Percentiles rank a stretch among this genome's conserved stretches.
These are phyloP conservation scores for Condylostylus longicornis DNA, from an alignment of 1,140 invertebrate genomes.

Conservation along the genomic window DNA sequence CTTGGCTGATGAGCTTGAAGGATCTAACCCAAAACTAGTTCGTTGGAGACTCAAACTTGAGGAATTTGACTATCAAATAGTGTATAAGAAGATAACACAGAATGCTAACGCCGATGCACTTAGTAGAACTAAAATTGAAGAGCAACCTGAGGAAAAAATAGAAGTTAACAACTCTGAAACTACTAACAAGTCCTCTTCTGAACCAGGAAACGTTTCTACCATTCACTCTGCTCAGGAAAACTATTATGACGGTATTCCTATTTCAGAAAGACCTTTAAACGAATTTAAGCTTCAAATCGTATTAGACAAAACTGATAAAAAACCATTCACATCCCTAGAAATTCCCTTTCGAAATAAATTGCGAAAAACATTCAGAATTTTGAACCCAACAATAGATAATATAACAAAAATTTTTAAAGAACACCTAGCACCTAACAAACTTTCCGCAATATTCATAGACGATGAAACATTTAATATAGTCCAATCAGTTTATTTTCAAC, in stretches of 20 bases:
- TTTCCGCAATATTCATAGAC: not conserved
- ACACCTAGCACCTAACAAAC: not conserved
- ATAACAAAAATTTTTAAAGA: not conserved
- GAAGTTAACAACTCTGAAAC: too few species aligned
- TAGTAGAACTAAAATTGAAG: constrained; percentile 8
- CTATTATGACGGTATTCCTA: not conserved
- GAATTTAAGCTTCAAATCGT: not conserved
- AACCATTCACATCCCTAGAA: not conserved
- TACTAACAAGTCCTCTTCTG: too few species aligned
- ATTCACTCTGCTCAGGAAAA: not conserved
- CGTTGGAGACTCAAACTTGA: constrained; percentile 13
- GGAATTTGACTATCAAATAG: constrained; percentile 25
- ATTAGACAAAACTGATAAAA: not conserved
- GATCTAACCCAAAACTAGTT: constrained; percentile 16
- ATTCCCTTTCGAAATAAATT: not conserved
- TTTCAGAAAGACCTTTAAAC: not conserved
- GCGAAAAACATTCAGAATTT: not conserved
- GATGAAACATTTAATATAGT: not conserved
- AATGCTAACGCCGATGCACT: constrained; percentile 25
- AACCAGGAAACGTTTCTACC: too few species aligned
- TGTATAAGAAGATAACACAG: constrained; percentile 25
- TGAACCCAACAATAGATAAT: too few species aligned
- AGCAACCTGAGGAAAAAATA: too few species aligned
- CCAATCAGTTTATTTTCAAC: not conserved
- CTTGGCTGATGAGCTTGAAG: constrained; percentile 22